Evolutionary conservation across 2,888 invertebrate species (phyloP), one percentile per base, ranked within the genome.

Genomic region (Machimus rusticus): DNA sequence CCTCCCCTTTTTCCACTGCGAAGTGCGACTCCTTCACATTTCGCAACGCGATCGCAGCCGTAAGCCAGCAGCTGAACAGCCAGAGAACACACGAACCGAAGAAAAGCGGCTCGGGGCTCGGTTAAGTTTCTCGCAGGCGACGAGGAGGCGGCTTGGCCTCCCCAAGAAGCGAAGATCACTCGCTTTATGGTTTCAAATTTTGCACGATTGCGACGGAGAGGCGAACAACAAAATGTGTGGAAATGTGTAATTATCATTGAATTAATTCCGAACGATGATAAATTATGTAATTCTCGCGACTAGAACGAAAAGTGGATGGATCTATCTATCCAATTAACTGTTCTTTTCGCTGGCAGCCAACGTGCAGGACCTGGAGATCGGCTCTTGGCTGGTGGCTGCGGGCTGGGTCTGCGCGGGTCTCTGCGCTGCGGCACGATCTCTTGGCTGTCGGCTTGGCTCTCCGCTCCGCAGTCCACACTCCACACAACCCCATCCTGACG

Each of bases 1-100:
- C 81, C 81, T 81, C 51, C 81, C 81, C 81, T 81, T 81, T 81
- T 78, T 55, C 16, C 12, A 66, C 14, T 66, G 43, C 23, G 66
- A 66, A 66, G 4, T 66, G 43, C 23, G 66, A 66, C 66, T 66
- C 66, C 66, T 66, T 66, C 66, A 23, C 66, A 66, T 46, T 46
- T 46, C 3, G 43, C 43, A 46, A 46, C 16, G 28, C 43, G 43
- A 57, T 19, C 57, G 39, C 43, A 43, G 9, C 39, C 31, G 31
- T 31, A 37, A 43, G 57, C 57, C 19, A n/a, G n/a, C 57, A 4
- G 19, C 28, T 28, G 66, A 46, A 46, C n/a, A 66, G 12, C 19
- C 23, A 12, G 66, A 66, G 28, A 55, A 55, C 28, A 55, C 28
- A 6, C 81, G 51, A 55, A 79, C 23, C 9, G 34, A 76, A 76